Base-by-base conservation (phyloP, 2,113 vertebrate species). In the Eptesicus fuscus region DNA sequence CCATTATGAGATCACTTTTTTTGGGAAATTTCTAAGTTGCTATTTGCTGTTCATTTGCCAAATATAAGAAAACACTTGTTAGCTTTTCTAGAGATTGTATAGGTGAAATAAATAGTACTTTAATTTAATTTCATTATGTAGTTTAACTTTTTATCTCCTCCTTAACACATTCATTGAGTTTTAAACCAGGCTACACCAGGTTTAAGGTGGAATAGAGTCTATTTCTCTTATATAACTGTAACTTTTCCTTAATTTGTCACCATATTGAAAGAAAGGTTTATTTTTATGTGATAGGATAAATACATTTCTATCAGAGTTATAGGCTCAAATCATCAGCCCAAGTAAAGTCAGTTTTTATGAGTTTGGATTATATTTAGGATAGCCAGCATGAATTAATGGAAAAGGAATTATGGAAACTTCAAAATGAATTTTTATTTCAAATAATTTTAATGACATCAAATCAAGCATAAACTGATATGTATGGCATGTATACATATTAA, bases 91-190 rank as follows among this genome's bases (percentile, higher is more conserved):
- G 93, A 44, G n/a, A 40, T 85, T 77, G 84, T 28, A 76, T 93
- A 44, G 25, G 17, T 91, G 11, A 97, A 90, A 90, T 83, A 74
- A 61, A 42, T 90, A 53, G 22, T 65, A 83, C n/a, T 7, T 37
- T 95, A 78, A 90, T 82, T 95, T 77, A 6, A 59, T 95, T 93
- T 97, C 22, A 82, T 92, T 95, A 73, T 83, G 18, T 83, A 86
- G 82, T 91, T 83, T 96, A 93, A 49, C 16, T 17, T 88, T 93
- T 96, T 53, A 47, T 91, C 2, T 69, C 9, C 25, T 53, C 9
- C 4, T 95, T 87, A 23, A 18, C 25, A 53, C 23, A 28, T 59
- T 93, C 22, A 71, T 83, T 28, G 73, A 94, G 25, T 89, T 96
- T 94, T 87, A 94, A 91, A 91, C 25, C 7, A 82, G 53, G 22